Percentiles rank a stretch among this genome's conserved stretches.
Evolutionary conservation across 2,113 vertebrate genomes (phyloP).

Genomic region (Ammodytes dubius): DNA sequence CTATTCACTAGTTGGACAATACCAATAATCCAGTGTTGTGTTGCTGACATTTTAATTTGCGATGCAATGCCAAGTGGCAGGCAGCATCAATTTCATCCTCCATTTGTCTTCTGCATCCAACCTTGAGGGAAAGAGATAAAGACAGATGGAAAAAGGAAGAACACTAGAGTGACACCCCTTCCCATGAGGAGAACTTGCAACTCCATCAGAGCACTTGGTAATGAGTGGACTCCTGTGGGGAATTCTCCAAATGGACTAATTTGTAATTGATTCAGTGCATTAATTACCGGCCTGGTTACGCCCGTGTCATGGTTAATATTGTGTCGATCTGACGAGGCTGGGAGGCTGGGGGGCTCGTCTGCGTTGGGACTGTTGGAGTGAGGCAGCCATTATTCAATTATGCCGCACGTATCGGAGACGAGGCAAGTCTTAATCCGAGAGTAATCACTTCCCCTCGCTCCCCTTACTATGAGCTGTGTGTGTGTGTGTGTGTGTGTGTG

Average conservation of each 20-base stretch:
- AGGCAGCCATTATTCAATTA: constrained; percentile 87
- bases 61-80: constrained; percentile 42
- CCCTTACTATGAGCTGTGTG: constrained; percentile 42
- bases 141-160: constrained; percentile 57
- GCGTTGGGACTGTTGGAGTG: constrained; percentile 81
- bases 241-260: constrained; percentile 86
- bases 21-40: constrained; percentile 23
- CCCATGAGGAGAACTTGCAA: constrained; percentile 70
- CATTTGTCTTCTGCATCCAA: constrained; percentile 53
- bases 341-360: constrained; percentile 74
- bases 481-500: no score
- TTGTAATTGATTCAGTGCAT: constrained; percentile 88
- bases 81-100: constrained; percentile 55
- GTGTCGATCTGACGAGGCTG: constrained; percentile 78
- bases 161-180: constrained; percentile 69
- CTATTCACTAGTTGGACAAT: constrained; percentile 8
- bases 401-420: constrained; percentile 65
- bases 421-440: constrained; percentile 81
- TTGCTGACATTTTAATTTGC: constrained; percentile 48
- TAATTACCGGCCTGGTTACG: constrained; percentile 86
- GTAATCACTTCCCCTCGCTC: constrained; percentile 77
- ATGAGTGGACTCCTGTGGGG: constrained; percentile 83
- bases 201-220: constrained; percentile 81
- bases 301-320: constrained; percentile 88
- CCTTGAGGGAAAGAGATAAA: constrained; percentile 64